Base-by-base conservation (phyloP, 2,888 invertebrate species). In the Drosophila prostipennis region DNA sequence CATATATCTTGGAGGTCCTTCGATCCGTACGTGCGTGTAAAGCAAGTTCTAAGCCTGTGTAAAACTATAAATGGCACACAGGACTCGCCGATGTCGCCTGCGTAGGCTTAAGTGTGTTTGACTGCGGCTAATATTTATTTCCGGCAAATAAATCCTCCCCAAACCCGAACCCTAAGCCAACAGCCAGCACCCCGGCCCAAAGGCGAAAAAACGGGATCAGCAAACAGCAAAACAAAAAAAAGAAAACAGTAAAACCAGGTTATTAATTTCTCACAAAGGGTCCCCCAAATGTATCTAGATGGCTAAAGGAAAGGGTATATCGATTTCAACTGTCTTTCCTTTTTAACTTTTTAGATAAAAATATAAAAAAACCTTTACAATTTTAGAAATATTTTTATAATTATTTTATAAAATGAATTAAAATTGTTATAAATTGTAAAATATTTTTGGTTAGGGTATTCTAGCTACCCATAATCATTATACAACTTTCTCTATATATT, bases 121-220 rank as follows among this genome's bases (percentile, higher is more conserved):
- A 78, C 80, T 87, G 86, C 79, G 83, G 88, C 86, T 86, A 88
- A 84, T 86, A 86, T 87, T 84, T 84, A 82, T 86, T 88, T 87
- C 84, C 87, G 80, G 79, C 87, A 88, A 87, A 87, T 87, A 87
- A 87, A 87, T 87, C 86, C 86, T 80, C 69, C 53, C 46, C 34
- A 40, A 53, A 52, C 72, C 55, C 58, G 19, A 26, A 51, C 23
- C 65, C 45, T 45, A 36, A 11, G 51, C 51, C 34, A 29, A 55
- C 36, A 40, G 23, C 42, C 57, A 43, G 54, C 48, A 16, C 58
- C 49, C 68, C 61, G 23, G 10, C 16, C 54, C 46, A 13, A 13
- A 13, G n/a, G 32, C 54, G 34, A 37, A 48, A 60, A 74, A 71
- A 74, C 26, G 57, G 64, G 34, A 68, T 65, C 72, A 32, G 71